A percentile compares a stretch with the other conserved stretches of the same genome.
These are phyloP conservation scores for Rutpela maculata DNA, from an alignment of 2,888 invertebrate species.

Conservation along the genomic window DNA sequence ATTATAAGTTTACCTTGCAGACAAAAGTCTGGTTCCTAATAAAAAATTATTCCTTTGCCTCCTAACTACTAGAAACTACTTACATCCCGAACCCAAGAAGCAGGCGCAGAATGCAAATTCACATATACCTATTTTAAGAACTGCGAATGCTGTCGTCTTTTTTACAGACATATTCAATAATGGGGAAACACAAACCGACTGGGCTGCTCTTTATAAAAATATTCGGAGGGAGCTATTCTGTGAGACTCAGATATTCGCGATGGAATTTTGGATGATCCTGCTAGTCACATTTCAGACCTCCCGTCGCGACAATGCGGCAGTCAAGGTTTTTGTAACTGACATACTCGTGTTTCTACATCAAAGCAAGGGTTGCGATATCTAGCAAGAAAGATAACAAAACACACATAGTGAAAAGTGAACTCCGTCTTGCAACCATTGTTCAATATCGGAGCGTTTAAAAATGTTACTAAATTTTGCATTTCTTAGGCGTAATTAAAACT, in stretches of 20 bases:
- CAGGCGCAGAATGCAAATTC: too few species aligned
- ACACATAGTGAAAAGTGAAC: not conserved
- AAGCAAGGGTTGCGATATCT: not conserved
- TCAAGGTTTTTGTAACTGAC: not conserved
- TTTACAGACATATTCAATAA: not conserved
- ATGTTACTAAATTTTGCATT: too few species aligned
- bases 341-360: not conserved
- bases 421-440: too few species aligned
- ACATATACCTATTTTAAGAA: too few species aligned
- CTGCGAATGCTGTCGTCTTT: too few species aligned
- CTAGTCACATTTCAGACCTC: constrained; percentile 2
- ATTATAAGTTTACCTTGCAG: too few species aligned
- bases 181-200: not conserved
- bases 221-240: not conserved
- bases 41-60: too few species aligned
- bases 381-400: not conserved
- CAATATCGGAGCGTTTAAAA: too few species aligned
- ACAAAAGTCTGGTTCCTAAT: too few species aligned
- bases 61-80: too few species aligned
- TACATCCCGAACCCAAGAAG: too few species aligned
- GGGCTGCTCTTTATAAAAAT: not conserved
- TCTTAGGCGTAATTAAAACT: too few species aligned
- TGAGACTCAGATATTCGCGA: not conserved
- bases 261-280: not conserved
- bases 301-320: not conserved